Conservation (phyloP, 2,888 invertebrate species). For the Epirrita christyi region DNA sequence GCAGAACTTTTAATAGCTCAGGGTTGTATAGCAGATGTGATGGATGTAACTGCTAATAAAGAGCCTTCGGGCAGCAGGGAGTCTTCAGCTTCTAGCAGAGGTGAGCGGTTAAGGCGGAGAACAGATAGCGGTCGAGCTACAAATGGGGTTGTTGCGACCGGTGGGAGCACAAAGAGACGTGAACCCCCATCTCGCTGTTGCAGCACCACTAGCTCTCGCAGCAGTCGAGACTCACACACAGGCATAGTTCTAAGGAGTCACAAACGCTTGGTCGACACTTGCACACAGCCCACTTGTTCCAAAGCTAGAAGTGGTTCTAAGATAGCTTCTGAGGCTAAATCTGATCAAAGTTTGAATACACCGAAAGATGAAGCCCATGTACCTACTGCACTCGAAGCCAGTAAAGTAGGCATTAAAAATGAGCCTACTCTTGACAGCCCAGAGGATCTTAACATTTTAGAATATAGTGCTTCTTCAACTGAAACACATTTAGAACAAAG, state of each 20-base stretch:
- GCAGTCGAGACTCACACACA: constrained; percentile 74
- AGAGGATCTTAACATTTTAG: constrained; percentile 48
- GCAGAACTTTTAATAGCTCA: constrained; percentile 94
- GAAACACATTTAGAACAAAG: constrained; percentile 53
- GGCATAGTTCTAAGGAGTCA: constrained; percentile 87
- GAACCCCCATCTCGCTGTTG: constrained; percentile 71
- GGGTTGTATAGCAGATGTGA: constrained; percentile 89
- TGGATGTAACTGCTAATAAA: constrained; percentile 68
- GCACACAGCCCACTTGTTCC: constrained; percentile 56
- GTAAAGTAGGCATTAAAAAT: constrained; percentile 52
- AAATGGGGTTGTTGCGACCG: constrained; percentile 61
- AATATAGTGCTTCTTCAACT: constrained; percentile 49
- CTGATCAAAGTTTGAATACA: constrained; percentile 58
- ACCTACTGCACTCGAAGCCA: constrained; percentile 54
- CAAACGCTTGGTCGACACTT: constrained; percentile 79
- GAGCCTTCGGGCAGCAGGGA: constrained; percentile 73
- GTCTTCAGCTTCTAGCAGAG: constrained; percentile 73
- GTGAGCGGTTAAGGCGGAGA: constrained; percentile 65
- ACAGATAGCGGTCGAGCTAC: constrained; percentile 63
- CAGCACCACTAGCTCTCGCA: constrained; percentile 79
- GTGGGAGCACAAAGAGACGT: constrained; percentile 54
- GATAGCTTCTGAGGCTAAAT: constrained; percentile 57
- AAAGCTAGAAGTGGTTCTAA: constrained; percentile 64
- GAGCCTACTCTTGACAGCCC: constrained; percentile 53
- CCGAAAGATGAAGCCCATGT: constrained; percentile 65